Base-by-base conservation (phyloP, 2,113 vertebrate genomes). In the Aramus guarauna region DNA sequence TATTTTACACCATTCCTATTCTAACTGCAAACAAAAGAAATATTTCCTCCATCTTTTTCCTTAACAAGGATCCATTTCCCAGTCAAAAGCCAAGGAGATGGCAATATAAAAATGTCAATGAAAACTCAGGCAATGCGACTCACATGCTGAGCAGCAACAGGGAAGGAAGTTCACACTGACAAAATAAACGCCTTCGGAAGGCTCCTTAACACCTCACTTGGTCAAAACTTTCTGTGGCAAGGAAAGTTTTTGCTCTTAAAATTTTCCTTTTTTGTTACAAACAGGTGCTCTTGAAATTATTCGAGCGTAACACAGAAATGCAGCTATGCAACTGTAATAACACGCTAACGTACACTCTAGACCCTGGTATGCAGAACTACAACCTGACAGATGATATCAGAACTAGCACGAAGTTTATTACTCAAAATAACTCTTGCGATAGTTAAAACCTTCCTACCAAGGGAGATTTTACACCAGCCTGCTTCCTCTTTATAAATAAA, bases 401-500 rank as follows among this genome's bases (percentile, higher is more conserved):
- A 67, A 41, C 26, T 4, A 79, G 53, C 89, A 85, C 41, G 76
- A 47, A 68, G 58, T 59, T 89, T 16, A 34, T 17, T 34, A 60
- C 37, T 59, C 77, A 58, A 67, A 69, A 34, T 30, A 85, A 81
- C 15, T 62, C 45, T 5, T 39, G 47, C 1, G 5, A 79, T 23
- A 50, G n/a, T 58, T 76, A 53, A 77, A 85, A 76, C 63, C 43
- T 82, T 50, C 73, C 41, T 69, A n/a, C 15, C 0, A 78, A 81
- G 53, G 73, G 58, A 92, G 48, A 64, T 30, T 84, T 79, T 66
- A 64, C 67, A 82, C 53, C 36, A 69, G 66, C 64, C 67, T 68
- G 73, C 69, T 95, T 92, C 91, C 74, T 96, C 74, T 91, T 85
- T 55, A 58, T 14, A 95, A 81, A 66, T 58, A 79, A 76, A 68